These are phyloP conservation scores for Amblyjoppa fuscipennis DNA, from an alignment of 2,888 invertebrate species.

Conservation along the genomic window DNA sequence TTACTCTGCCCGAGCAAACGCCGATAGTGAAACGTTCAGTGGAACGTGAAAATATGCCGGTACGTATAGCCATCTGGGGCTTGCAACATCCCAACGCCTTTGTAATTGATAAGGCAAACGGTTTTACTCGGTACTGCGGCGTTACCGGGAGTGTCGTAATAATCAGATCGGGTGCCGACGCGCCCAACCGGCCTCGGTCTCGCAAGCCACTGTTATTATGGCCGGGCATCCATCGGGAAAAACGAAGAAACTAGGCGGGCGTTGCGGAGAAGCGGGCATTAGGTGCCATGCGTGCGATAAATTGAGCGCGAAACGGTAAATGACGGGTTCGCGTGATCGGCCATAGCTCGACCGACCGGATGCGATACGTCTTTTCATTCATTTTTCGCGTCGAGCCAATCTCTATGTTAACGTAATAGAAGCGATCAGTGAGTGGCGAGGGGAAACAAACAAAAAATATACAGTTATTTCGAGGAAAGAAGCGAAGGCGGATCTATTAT, in stretches of 20 bases:
- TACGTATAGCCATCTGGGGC: neutral
- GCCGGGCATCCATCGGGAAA: constrained; percentile 14
- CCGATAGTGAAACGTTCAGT: neutral
- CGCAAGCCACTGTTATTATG: neutral
- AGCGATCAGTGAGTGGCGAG: neutral
- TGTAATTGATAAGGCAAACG: constrained; percentile 21
- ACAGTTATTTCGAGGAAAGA: neutral
- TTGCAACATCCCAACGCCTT: constrained; percentile 12
- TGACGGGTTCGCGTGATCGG: constrained; percentile 27
- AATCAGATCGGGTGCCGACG: constrained; percentile 1
- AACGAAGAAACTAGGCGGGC: constrained; percentile 9
- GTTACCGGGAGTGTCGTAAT: constrained; percentile 12
- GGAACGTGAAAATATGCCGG: constrained; percentile 5
- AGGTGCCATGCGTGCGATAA: constrained; percentile 1
- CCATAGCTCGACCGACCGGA: constrained; percentile 2
- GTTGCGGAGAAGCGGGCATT: neutral
- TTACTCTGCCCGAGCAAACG: neutral
- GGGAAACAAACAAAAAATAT: neutral
- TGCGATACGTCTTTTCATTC: constrained; percentile 17
- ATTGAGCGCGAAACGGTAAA: constrained; percentile 31
- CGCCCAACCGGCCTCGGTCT: neutral
- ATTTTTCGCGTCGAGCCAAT: neutral
- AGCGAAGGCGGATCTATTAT: neutral
- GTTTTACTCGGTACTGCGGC: neutral
- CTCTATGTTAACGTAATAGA: neutral